Evolutionary conservation across 2,113 vertebrate genomes (phyloP), one percentile per base, ranked within the genome.

Genomic region (Notothenia coriiceps): DNA sequence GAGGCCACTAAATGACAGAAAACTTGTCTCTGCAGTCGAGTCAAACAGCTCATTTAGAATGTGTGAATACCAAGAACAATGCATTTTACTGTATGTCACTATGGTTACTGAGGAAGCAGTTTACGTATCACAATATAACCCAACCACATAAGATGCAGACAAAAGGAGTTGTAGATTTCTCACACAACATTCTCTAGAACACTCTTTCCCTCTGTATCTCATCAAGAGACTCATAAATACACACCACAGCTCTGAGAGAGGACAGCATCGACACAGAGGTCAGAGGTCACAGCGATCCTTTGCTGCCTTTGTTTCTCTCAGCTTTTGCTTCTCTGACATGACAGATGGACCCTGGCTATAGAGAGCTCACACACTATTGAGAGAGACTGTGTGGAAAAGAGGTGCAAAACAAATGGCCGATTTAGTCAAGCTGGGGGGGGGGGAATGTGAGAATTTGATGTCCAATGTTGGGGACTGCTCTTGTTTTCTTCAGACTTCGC

Each of bases 291-390:
- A 0, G 14, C 6, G n/a, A 8, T 22, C 66, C 76, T 70, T 77
- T 65, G 64, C 66, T 13, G 55, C 67, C 63, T 80, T 85, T 83
- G 72, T 82, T 25, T 59, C 17, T 14, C 17, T 64, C 7, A 11
- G 74, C 68, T 66, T 68, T 75, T 60, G 12, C 54, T 1, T 51
- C 67, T 17, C 20, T 57, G 84, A 82, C 49, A 6, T 77, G 87
- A 84, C 62, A 46, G 72, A 77, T 89, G 79, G 71, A 57, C 63
- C 67, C 3, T 63, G 29, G 69, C 69, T 62, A 22, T 51, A 74
- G 12, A 74, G n/a, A 54, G 13, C 17, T 73, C 56, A 10, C 57
- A 61, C 60, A 15, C 73, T 63, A 59, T 67, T 54, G 35, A 74
- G 25, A 44, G 20, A 63, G 52, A 35, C 54, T 44, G 63, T 33